Evolutionary conservation across 2,113 vertebrate species (phyloP).

Genomic region (Aptenodytes forsteri): DNA sequence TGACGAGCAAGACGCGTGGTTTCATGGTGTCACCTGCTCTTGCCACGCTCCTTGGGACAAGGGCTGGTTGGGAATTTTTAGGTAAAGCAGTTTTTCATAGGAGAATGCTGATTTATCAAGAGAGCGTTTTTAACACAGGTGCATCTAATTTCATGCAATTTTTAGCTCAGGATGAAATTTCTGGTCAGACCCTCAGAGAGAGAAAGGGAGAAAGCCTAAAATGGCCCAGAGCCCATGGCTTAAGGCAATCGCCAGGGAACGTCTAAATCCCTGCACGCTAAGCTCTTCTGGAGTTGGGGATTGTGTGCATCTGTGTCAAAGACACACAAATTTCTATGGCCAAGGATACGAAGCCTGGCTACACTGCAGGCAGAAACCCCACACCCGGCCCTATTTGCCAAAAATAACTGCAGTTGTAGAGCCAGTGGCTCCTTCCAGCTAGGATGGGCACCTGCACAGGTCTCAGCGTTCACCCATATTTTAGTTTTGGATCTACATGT

Average conservation of each 20-base stretch:
- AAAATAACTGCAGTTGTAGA: not conserved
- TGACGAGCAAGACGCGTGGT: not conserved
- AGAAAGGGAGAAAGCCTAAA: slow-evolving; percentile 21
- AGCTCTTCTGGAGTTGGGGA: not conserved
- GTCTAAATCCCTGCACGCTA: not conserved
- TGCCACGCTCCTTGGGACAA: not conserved
- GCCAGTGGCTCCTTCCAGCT: not conserved
- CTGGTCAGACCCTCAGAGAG: slow-evolving; percentile 1
- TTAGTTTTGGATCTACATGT: not conserved
- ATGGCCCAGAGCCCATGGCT: not conserved
- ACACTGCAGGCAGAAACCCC: not conserved
- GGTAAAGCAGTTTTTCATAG: not conserved
- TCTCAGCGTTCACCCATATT: not conserved
- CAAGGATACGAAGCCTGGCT: not conserved
- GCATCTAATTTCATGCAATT: not conserved
- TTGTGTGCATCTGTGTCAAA: not conserved
- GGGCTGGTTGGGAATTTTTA: not conserved
- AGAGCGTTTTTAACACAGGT: not conserved
- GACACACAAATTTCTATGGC: not conserved
- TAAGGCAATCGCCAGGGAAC: not conserved
- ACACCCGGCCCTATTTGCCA: accelerated
- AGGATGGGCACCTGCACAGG: not conserved
- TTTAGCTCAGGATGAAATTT: slow-evolving; percentile 7
- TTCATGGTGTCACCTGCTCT: not conserved
- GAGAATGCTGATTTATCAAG: not conserved